These are phyloP conservation scores for Thymallus thymallus DNA, from an alignment of 2,113 vertebrate genomes.

Conservation along the genomic window DNA sequence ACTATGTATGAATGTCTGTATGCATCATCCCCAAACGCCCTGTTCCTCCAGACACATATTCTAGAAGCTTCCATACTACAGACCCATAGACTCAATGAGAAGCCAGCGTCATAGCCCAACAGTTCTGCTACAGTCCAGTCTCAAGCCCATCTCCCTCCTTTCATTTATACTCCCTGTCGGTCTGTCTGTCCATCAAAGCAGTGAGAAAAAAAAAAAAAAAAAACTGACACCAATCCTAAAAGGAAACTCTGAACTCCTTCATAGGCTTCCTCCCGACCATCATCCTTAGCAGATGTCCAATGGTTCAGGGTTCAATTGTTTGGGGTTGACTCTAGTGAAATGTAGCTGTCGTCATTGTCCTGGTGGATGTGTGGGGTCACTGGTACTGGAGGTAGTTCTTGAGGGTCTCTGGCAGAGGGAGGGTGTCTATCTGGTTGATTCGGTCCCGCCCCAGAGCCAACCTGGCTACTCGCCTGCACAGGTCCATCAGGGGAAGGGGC, in stretches of 20 bases:
- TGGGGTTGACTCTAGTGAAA: constrained; percentile 3
- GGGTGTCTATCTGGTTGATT: constrained; percentile 86
- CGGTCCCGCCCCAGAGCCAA: constrained; percentile 89
- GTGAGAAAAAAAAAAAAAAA: background rate
- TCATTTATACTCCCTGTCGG: constrained; percentile 1
- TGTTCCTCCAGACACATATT: background rate
- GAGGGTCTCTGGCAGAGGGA: constrained; percentile 92
- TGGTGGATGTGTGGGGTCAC: constrained; percentile 65
- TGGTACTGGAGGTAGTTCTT: constrained; percentile 99
- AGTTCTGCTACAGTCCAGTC: background rate
- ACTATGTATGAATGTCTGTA: background rate
- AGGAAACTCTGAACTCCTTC: constrained; percentile 1
- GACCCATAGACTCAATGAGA: background rate
- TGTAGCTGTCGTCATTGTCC: background rate
- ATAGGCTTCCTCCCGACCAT: background rate
- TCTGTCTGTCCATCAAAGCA: background rate
- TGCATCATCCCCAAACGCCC: background rate
- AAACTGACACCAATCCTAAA: constrained; percentile 23
- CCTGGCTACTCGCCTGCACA: constrained; percentile 91
- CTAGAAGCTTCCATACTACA: background rate
- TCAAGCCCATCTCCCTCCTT: background rate
- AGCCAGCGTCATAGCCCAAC: background rate
- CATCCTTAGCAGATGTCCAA: constrained; percentile 25
- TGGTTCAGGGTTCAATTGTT: background rate
- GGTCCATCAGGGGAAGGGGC: constrained; percentile 93